Conservation (phyloP, 2,797 vertebrate genomes). For the Catostomus latipinnis region DNA sequence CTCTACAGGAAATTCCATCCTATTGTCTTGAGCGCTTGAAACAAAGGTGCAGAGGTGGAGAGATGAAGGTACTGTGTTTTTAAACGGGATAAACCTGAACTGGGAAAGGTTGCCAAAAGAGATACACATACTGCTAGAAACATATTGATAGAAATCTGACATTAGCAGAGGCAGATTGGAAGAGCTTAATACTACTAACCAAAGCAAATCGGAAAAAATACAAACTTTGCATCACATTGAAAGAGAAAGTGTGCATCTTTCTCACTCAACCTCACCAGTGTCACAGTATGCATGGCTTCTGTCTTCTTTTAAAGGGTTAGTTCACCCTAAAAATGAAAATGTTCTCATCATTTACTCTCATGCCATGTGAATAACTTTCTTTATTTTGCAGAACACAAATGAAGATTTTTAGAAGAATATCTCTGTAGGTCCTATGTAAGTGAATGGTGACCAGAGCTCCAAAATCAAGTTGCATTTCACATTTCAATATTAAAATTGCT, state of each 20-base stretch:
- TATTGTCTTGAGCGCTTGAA: conserved; percentile 63
- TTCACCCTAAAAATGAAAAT: no score
- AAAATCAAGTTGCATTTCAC: conserved; percentile 3
- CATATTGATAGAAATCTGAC: not conserved
- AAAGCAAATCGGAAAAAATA: no score
- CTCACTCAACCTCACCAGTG: not conserved
- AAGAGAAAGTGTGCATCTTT: not conserved
- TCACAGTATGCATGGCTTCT: not conserved
- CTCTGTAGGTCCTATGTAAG: no score
- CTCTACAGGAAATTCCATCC: conserved; percentile 67
- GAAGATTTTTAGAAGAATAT: no score
- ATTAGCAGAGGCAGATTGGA: not conserved
- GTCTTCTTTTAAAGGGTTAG: not conserved
- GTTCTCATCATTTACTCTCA: no score
- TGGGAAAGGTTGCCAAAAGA: conserved; percentile 43
- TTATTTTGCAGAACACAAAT: no score
- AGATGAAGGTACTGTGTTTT: conserved; percentile 62
- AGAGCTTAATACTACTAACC: not conserved
- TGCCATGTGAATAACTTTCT: no score
- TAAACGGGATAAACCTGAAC: conserved; percentile 33
- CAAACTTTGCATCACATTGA: not conserved
- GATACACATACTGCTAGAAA: not conserved
- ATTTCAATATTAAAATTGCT: not conserved
- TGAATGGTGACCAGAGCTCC: no score
- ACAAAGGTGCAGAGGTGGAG: conserved; percentile 61